Evolutionary conservation across 2,797 vertebrate species (phyloP).

Genomic region (Lacerta agilis): DNA sequence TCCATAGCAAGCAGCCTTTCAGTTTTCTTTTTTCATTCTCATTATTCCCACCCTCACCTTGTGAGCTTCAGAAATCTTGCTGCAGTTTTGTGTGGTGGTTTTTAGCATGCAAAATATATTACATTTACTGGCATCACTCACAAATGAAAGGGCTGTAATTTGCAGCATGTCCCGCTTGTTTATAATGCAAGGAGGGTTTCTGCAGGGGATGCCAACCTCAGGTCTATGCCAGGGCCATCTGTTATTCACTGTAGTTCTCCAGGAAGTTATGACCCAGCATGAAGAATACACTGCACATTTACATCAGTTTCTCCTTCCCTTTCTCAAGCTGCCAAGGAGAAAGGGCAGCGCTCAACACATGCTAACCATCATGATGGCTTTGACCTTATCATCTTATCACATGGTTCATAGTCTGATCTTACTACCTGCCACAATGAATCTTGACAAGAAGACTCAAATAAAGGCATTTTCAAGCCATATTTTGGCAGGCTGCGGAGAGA

Average conservation of each 20-base stretch:
- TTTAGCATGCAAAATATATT: conserved; percentile 33
- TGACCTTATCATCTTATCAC: conserved; percentile 52
- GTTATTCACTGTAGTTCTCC: conserved; percentile 37
- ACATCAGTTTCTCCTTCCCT: conserved; percentile 45
- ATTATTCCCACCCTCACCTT: not conserved
- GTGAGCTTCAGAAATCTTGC: not conserved
- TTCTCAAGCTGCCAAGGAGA: conserved; percentile 56
- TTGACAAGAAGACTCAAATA: conserved; percentile 43
- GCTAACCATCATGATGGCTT: conserved; percentile 49
- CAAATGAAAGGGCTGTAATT: conserved; percentile 42
- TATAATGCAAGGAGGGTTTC: conserved; percentile 38
- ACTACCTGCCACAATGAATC: conserved; percentile 44
- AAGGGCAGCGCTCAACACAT: conserved; percentile 57
- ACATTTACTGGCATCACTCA: not conserved
- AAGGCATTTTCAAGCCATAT: conserved; percentile 35
- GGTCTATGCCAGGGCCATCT: conserved; percentile 52
- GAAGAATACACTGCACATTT: conserved; percentile 77
- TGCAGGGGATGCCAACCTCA: conserved; percentile 46
- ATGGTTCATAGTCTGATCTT: conserved; percentile 48
- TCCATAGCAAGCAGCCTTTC: not conserved
- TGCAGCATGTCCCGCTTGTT: not conserved
- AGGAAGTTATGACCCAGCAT: conserved; percentile 39
- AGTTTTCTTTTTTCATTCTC: not conserved
- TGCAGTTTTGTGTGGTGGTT: not conserved
- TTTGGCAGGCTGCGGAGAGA: conserved; percentile 1